Percentiles rank a stretch among this genome's conserved stretches.
phyloP scores from a whole-genome alignment of 2,113 vertebrate species.

The Calypte anna region DNA sequence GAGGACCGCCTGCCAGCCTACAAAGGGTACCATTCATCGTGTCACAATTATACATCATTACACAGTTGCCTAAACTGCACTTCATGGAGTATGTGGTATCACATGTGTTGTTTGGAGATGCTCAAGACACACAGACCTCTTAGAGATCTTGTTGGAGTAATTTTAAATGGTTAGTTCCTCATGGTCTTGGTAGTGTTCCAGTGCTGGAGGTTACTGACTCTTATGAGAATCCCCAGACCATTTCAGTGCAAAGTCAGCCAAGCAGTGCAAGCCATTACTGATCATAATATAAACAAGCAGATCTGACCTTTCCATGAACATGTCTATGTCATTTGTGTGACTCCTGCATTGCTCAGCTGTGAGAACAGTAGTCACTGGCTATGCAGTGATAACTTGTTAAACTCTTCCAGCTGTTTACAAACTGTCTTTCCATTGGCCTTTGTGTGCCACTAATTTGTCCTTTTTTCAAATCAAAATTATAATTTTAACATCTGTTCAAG shows the following conservation, averaged over 20 bases:
- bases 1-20: not conserved
- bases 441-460: not conserved
- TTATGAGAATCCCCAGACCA: not conserved
- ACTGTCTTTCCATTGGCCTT: not conserved
- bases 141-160: not conserved
- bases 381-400: not conserved
- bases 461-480: not conserved
- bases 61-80: not conserved
- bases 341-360: not conserved
- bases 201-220: not conserved
- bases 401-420: not conserved
- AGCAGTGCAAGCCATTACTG: not conserved
- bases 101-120: not conserved
- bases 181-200: not conserved
- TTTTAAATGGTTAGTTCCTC: not conserved
- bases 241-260: not conserved
- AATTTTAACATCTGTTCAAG: not conserved
- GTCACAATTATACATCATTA: not conserved
- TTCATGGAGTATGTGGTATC: not conserved
- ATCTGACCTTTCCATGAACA: conserved; percentile 20
- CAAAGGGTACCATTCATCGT: not conserved
- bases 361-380: not conserved
- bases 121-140: not conserved
- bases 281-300: conserved; percentile 1
- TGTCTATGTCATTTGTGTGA: not conserved